These are phyloP conservation scores for Cataglyphis rosenhaueri DNA, from an alignment of 2,888 invertebrate genomes.

Conservation along the genomic window DNA sequence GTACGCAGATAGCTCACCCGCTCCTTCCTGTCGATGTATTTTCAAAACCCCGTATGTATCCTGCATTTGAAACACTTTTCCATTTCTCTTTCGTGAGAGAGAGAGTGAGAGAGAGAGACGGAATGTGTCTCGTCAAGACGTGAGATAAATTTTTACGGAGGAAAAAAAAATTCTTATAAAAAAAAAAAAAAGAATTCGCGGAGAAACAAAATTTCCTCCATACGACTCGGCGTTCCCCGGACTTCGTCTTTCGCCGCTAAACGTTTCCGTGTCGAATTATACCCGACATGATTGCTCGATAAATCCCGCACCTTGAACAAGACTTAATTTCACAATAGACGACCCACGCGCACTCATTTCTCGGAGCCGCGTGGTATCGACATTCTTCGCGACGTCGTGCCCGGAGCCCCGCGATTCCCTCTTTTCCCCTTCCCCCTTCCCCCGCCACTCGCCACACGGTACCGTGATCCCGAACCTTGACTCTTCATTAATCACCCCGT, in stretches of 20 bases:
- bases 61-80: not conserved
- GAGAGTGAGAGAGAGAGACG: too few species aligned
- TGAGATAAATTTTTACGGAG: not conserved
- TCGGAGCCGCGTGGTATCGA: constrained; percentile 79
- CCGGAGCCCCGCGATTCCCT: constrained; percentile 70
- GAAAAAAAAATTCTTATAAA: not conserved
- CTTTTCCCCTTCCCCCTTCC: not conserved
- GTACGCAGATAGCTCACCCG: constrained; percentile 64
- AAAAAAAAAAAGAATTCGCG: not conserved
- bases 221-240: not conserved
- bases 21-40: not conserved
- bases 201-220: not conserved
- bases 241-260: constrained; percentile 5
- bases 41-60: constrained; percentile 55
- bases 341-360: constrained; percentile 63
- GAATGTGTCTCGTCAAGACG: not conserved
- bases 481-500: constrained; percentile 85
- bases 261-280: constrained; percentile 44
- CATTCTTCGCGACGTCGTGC: constrained; percentile 78
- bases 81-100: not conserved
- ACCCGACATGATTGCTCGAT: constrained; percentile 44
- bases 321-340: constrained; percentile 52
- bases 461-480: constrained; percentile 84
- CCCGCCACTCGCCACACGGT: constrained; percentile 71
- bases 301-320: constrained; percentile 48